Conservation (phyloP, 2,113 vertebrate genomes). For the Albula glossodonta region DNA sequence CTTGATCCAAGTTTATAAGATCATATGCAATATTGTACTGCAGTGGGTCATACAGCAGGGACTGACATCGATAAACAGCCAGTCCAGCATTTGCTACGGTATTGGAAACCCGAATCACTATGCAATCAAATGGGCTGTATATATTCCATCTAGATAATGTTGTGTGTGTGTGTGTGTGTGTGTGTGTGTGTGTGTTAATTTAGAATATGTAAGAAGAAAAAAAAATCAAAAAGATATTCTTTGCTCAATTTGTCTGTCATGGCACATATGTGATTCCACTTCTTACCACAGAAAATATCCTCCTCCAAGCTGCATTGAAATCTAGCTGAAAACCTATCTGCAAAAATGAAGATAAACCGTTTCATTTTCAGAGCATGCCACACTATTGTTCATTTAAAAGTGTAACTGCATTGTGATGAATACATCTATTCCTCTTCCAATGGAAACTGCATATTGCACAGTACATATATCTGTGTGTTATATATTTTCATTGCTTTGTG, state of each 20-base stretch:
- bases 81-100: neutral
- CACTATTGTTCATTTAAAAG: neutral
- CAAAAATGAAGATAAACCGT: neutral
- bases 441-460: neutral
- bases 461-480: neutral
- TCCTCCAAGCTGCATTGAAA: neutral
- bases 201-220: too few species aligned
- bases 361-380: neutral
- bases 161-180: neutral
- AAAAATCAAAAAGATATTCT: too few species aligned
- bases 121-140: neutral
- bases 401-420: neutral
- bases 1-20: too few species aligned
- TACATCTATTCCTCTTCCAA: neutral
- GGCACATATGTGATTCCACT: neutral
- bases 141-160: neutral
- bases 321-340: neutral
- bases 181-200: too few species aligned
- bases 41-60: too few species aligned
- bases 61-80: neutral
- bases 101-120: neutral
- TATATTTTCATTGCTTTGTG: conserved; percentile 8
- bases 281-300: neutral
- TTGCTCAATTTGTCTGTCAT: neutral
- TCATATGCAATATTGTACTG: too few species aligned